phyloP scores from a whole-genome alignment of 2,797 vertebrate species.

The Notolepis coatsorum region DNA sequence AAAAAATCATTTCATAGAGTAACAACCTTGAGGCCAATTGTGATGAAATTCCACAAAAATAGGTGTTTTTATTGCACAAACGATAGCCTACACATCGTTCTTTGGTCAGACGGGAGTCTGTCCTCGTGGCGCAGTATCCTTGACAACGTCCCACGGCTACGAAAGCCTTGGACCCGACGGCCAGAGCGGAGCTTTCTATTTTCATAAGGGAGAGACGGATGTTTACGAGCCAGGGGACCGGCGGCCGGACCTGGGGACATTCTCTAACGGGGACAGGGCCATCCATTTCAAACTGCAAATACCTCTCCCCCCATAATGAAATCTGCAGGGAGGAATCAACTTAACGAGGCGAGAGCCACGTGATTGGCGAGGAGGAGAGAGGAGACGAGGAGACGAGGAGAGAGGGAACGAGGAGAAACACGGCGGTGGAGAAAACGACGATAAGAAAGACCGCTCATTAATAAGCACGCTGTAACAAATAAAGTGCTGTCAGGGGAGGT shows the following conservation, averaged over 20 bases:
- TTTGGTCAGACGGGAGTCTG: neutral
- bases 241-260: slow-evolving; percentile 63
- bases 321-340: slow-evolving; percentile 71
- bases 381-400: slow-evolving; percentile 30
- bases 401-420: slow-evolving; percentile 24
- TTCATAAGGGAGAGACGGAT: slow-evolving; percentile 63
- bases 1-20: too few relatives aligned
- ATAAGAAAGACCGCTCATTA: slow-evolving; percentile 65
- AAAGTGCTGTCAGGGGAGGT: slow-evolving; percentile 58
- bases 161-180: slow-evolving; percentile 18
- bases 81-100: too few relatives aligned
- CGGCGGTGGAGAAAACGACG: slow-evolving; percentile 28
- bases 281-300: slow-evolving; percentile 72
- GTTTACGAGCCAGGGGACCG: slow-evolving; percentile 70
- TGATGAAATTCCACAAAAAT: too few relatives aligned
- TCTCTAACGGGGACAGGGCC: slow-evolving; percentile 75
- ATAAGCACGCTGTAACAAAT: slow-evolving; percentile 70
- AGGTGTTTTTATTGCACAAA: too few relatives aligned
- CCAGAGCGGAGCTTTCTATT: slow-evolving; percentile 55
- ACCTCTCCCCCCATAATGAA: slow-evolving; percentile 66
- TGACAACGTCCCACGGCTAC: slow-evolving; percentile 45
- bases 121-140: slow-evolving; percentile 46
- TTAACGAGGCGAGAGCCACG: slow-evolving; percentile 67
- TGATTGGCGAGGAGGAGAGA: slow-evolving; percentile 40
- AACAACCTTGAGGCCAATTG: too few relatives aligned